Percentiles rank a stretch among this genome's conserved stretches.
Evolutionary conservation across 2,888 invertebrate species (phyloP).

Genomic region (Dolichopus griseipennis): DNA sequence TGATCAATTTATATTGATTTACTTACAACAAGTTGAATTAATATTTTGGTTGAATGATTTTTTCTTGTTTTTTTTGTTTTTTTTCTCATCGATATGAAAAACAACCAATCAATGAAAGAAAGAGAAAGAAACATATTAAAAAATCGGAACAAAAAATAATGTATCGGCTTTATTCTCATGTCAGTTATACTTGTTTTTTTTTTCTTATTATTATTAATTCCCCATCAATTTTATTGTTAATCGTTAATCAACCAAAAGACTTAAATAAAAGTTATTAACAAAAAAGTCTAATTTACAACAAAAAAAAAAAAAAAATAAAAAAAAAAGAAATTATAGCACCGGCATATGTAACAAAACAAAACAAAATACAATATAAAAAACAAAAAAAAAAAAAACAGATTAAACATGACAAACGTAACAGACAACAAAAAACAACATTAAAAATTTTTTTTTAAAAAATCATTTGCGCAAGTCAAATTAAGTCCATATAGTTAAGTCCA

Average conservation of each 20-base stretch:
- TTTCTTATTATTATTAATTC: background rate
- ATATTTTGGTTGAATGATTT: constrained; percentile 1
- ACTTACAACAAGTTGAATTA: constrained; percentile 4
- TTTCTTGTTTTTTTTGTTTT: background rate
- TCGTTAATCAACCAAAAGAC: constrained; percentile 1
- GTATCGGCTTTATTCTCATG: constrained; percentile 1
- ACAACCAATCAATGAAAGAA: background rate
- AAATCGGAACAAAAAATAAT: no score
- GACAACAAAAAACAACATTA: no score
- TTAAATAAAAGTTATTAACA: background rate
- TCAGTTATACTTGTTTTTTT: background rate
- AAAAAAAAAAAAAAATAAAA: background rate
- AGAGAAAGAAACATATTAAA: no score
- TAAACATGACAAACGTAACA: no score
- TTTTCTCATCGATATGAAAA: background rate
- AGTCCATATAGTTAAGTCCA: constrained; percentile 2
- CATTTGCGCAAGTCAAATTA: background rate
- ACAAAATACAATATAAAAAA: no score
- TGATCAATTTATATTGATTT: constrained; percentile 1
- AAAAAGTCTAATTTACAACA: background rate
- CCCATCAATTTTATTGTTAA: background rate
- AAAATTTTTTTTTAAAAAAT: no score
- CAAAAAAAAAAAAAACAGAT: no score
- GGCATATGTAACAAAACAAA: background rate
- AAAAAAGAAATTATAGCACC: background rate